Percentiles rank a stretch among this genome's conserved stretches.
phyloP scores from a whole-genome alignment of 2,113 vertebrate genomes.

The Phrynosoma platyrhinos region DNA sequence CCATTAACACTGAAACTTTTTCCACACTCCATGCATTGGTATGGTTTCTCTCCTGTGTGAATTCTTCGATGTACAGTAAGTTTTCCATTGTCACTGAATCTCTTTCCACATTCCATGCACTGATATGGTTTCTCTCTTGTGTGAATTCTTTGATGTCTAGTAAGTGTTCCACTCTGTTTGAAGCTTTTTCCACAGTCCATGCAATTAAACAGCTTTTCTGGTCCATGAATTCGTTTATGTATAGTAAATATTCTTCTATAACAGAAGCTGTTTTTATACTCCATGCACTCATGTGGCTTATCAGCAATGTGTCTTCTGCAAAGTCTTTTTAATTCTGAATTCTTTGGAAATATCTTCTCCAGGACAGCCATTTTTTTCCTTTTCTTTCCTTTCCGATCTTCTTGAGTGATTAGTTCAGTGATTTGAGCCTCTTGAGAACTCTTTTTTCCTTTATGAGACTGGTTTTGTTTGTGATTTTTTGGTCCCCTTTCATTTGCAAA shows the following conservation, averaged over 20 bases:
- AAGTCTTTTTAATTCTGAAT: background rate
- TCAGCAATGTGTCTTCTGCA: background rate
- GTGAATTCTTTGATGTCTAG: background rate
- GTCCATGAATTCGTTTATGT: background rate
- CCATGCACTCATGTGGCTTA: background rate
- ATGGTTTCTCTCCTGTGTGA: background rate
- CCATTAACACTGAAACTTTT: background rate
- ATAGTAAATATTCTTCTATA: background rate
- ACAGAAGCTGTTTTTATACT: background rate
- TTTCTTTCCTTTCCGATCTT: too few relatives aligned
- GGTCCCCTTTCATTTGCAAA: too few relatives aligned
- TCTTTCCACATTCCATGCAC: background rate
- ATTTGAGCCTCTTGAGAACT: background rate
- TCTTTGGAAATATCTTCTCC: too few relatives aligned
- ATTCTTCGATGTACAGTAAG: background rate
- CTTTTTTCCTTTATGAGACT: background rate
- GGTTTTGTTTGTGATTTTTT: background rate
- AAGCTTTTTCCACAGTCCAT: background rate
- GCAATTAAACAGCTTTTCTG: background rate
- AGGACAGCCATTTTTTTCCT: too few relatives aligned
- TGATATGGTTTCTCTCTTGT: background rate
- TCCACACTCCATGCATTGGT: background rate
- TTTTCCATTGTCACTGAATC: background rate
- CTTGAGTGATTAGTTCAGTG: too few relatives aligned
- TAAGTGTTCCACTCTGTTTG: background rate